Evolutionary conservation across 2,888 invertebrate species (phyloP), one percentile per base, ranked within the genome.

Genomic region (Lasioglossum marginatum): DNA sequence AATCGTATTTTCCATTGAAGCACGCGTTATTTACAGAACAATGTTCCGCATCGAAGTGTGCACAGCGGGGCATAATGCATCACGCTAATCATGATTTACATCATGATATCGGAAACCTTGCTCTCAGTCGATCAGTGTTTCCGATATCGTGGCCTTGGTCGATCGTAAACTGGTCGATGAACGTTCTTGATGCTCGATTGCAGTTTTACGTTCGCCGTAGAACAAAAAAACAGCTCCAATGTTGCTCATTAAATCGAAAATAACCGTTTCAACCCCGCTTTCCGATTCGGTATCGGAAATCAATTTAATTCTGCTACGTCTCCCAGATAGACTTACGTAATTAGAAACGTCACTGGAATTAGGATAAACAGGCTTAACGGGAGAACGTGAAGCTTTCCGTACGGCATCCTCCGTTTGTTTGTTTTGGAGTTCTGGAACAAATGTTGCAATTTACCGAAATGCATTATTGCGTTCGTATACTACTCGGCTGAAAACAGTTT

Each of bases 301-400:
- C 31, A 31, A 63, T 8, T 19, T 2, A 27, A 63, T 31, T 19
- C 19, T 34, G 6, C 16, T 19, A 19, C 31, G 0, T 19, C 19
- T 6, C 3, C 19, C 3, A 34, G 12, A 45, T 60, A 37, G 85
- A 95, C 95, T 95, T 92, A 95, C 95, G 95, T 95, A 89, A 94
- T 93, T 77, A 95, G 89, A 83, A 95, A 95, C 23, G 95, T 95
- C 60, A 92, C 93, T 34, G 95, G 95, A 79, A 95, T 95, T n/a
- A 95, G 87, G 73, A 95, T 93, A 89, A 95, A 95, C 57, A 95
- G 92, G 77, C 93, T 93, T 79, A 95, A 83, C 45, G 95, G 95
- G 81, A 95, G 89, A 77, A 94, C 91, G 89, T 95, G 94, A 37
- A 95, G 87, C 85, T 93, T 93, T 82, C 92, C 92, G 87, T 93